These are phyloP conservation scores for Dasysyrphus albostriatus DNA, from an alignment of 2,888 invertebrate genomes.

Conservation along the genomic window DNA sequence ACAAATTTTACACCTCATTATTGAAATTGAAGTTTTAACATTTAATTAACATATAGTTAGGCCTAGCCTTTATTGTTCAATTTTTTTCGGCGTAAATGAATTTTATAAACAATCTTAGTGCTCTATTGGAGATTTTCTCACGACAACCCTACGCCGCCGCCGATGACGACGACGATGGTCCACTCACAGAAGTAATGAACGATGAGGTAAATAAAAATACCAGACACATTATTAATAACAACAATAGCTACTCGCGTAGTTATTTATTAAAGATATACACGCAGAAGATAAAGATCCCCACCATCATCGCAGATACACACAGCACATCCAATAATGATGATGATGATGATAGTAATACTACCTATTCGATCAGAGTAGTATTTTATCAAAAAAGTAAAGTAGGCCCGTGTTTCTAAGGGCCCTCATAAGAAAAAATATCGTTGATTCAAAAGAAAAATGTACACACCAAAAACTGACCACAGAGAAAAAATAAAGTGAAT, in stretches of 20 bases:
- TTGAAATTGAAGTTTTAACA: conserved; percentile 29
- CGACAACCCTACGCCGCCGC: conserved; percentile 3
- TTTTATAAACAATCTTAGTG: conserved; percentile 57
- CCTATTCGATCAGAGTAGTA: too few species aligned
- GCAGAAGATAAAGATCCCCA: conserved; percentile 3
- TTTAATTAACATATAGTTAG: conserved; percentile 16
- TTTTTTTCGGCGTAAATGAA: conserved; percentile 49
- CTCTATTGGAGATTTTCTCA: conserved; percentile 63
- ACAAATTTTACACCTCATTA: conserved; percentile 34
- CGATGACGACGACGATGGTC: not conserved
- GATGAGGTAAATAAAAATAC: conserved; percentile 39
- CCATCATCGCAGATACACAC: not conserved
- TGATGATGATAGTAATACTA: too few species aligned
- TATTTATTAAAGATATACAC: conserved; percentile 49
- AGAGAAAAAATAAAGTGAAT: too few species aligned
- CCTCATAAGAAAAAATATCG: too few species aligned
- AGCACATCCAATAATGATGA: conserved; percentile 1
- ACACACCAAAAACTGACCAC: too few species aligned
- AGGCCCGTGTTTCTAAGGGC: too few species aligned
- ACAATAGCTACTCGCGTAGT: conserved; percentile 53
- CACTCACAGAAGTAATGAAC: conserved; percentile 56
- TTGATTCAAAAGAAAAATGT: too few species aligned
- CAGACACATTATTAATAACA: conserved; percentile 51
- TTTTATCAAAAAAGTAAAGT: too few species aligned
- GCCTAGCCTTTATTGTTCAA: not conserved